Evolutionary conservation across 2,797 vertebrate species (phyloP).

Genomic region (Borostomias antarcticus): DNA sequence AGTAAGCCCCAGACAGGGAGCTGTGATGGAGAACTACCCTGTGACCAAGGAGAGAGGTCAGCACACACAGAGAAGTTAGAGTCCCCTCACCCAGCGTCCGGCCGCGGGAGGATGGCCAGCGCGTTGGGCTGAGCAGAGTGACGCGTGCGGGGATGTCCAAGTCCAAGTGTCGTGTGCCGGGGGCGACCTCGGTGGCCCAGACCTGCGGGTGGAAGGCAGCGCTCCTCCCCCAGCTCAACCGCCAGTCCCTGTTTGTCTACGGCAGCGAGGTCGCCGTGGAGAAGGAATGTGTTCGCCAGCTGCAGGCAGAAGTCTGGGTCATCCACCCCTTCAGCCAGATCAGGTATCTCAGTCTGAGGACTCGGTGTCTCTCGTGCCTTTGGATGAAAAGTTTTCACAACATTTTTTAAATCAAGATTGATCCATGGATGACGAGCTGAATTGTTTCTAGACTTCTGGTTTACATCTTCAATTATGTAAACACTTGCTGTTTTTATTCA

Average conservation of each 20-base stretch:
- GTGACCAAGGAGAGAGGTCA: conserved; percentile 54
- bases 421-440: too few species aligned
- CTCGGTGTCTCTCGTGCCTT: neutral
- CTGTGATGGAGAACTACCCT: conserved; percentile 63
- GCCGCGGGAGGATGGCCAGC: conserved; percentile 48
- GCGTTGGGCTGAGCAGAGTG: conserved; percentile 46
- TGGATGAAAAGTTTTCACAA: neutral
- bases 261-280: conserved; percentile 82
- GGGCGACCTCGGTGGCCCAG: conserved; percentile 21
- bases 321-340: conserved; percentile 81
- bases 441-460: too few species aligned
- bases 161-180: conserved; percentile 51
- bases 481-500: conserved; percentile 5
- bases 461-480: too few species aligned
- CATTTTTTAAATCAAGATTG: neutral
- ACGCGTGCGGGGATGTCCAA: conserved; percentile 67
- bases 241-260: conserved; percentile 79
- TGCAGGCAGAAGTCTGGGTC: conserved; percentile 74
- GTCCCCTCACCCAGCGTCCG: conserved; percentile 32
- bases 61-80: conserved; percentile 33
- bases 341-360: conserved; percentile 61
- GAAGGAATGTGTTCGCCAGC: conserved; percentile 73
- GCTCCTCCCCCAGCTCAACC: conserved; percentile 78
- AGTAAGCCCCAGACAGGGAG: conserved; percentile 53
- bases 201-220: conserved; percentile 75